Base-by-base conservation (phyloP, 2,113 vertebrate species). In the Hippocampus guttulatus region DNA sequence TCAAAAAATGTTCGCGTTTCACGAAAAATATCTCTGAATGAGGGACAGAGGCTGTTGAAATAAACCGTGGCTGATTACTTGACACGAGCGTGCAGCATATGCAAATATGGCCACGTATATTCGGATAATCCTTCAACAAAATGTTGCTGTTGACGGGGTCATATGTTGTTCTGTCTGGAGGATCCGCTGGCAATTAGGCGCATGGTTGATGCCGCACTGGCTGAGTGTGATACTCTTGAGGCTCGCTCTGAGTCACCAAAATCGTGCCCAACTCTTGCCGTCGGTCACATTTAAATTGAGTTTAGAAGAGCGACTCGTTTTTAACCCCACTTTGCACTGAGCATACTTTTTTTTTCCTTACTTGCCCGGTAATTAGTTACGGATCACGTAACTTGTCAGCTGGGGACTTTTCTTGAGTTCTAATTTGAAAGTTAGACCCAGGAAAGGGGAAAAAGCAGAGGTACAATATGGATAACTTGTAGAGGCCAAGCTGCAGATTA, bases 311-410 rank as follows among this genome's bases (percentile, higher is more conserved):
- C 1, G 40, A 11, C 21, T 33, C 30, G 12, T 16, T 23, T 27
- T 27, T 27, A 47, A 65, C 16, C 5, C 47, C 12, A 65, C 15
- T 47, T 20, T 15, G n/a, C 68, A 62, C 16, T 10, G 16, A 10
- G 38, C 51, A 41, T 33, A 38, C 33, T 15, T 23, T 62, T 62
- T 47, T 23, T 62, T 67, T 58, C 18, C 40, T 49, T 27, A 45
- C 62, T 64, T 40, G 4, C 55, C 5, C 66, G 64, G 76, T 78
- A 67, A 73, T 61, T 52, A 68, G 49, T 60, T 69, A 60, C 58
- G 55, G 70, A 47, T 76, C 23, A 55, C 20, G 47, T 27, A 69
- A 74, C 55, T 76, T 49, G 49, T 49, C 58, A 61, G 63, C 40
- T 27, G 14, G 43, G 64, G 41, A 65, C 43, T 65, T 33, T 65